Conservation (phyloP, 2,797 vertebrate species). For the Acipenser ruthenus region DNA sequence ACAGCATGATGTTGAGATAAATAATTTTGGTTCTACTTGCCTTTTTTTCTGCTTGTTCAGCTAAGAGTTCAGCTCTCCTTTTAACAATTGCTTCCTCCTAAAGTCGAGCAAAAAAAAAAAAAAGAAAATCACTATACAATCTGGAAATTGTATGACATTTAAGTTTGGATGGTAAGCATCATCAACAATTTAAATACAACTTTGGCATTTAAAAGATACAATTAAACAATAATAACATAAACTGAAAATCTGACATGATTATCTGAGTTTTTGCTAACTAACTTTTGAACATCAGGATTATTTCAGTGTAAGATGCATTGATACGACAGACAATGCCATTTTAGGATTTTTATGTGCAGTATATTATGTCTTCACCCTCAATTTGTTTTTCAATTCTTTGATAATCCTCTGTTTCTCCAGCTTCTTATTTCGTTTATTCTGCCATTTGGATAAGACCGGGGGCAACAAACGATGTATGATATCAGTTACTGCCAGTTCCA, state of each 20-base stretch:
- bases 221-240: too few species aligned
- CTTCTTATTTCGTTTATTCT: slow-evolving; percentile 41
- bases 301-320: too few species aligned
- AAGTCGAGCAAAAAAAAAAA: slow-evolving; percentile 10
- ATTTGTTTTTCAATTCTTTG: slow-evolving; percentile 58
- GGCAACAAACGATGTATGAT: slow-evolving; percentile 69
- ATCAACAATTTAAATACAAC: too few species aligned
- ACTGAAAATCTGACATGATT: too few species aligned
- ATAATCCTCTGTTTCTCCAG: slow-evolving; percentile 50
- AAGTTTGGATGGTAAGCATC: too few species aligned
- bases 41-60: slow-evolving; percentile 43
- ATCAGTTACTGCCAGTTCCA: slow-evolving; percentile 61
- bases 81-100: slow-evolving; percentile 67
- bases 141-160: background rate
- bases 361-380: slow-evolving; percentile 49
- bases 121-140: background rate
- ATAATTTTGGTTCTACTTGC: slow-evolving; percentile 40
- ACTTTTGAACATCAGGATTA: too few species aligned
- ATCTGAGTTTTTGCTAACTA: too few species aligned
- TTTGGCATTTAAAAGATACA: too few species aligned
- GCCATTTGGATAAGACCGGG: slow-evolving; percentile 61
- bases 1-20: background rate
- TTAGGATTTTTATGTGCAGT: background rate
- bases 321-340: background rate
- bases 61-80: slow-evolving; percentile 75